phyloP scores from a whole-genome alignment of 2,797 vertebrate genomes.

The Ptychobarbus kaznakovi region DNA sequence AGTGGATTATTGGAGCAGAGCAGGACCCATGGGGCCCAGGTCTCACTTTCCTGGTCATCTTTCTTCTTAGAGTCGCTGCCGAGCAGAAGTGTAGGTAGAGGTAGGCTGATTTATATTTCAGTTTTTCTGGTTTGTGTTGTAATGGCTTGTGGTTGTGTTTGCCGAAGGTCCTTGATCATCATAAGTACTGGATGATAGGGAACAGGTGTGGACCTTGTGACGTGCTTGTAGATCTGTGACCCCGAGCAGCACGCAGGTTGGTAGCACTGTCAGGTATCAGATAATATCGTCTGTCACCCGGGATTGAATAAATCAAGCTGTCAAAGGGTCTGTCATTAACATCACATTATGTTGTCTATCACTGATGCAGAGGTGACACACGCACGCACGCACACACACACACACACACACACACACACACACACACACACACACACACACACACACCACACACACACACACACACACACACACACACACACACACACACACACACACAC shows the following conservation, averaged over 20 bases:
- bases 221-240: slow-evolving; percentile 25
- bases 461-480: neutral
- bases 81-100: neutral
- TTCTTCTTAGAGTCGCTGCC: slow-evolving; percentile 47
- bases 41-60: slow-evolving; percentile 53
- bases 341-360: slow-evolving; percentile 33
- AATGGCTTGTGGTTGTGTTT: slow-evolving; percentile 3
- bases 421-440: neutral
- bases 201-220: slow-evolving; percentile 22
- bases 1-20: slow-evolving; percentile 57
- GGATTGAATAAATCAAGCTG: slow-evolving; percentile 20
- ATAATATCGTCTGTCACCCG: neutral
- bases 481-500: neutral
- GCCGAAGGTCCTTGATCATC: slow-evolving; percentile 17
- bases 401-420: slow-evolving; percentile 6
- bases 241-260: slow-evolving; percentile 8
- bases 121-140: neutral
- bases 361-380: slow-evolving; percentile 37
- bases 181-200: neutral
- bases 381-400: neutral
- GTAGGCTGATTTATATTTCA: neutral
- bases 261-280: slow-evolving; percentile 24
- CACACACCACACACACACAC: slow-evolving; percentile 8
- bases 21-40: slow-evolving; percentile 43
- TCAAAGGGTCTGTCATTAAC: slow-evolving; percentile 32